Base-by-base conservation (phyloP, 2,888 invertebrate genomes). In the Mythimna impura region DNA sequence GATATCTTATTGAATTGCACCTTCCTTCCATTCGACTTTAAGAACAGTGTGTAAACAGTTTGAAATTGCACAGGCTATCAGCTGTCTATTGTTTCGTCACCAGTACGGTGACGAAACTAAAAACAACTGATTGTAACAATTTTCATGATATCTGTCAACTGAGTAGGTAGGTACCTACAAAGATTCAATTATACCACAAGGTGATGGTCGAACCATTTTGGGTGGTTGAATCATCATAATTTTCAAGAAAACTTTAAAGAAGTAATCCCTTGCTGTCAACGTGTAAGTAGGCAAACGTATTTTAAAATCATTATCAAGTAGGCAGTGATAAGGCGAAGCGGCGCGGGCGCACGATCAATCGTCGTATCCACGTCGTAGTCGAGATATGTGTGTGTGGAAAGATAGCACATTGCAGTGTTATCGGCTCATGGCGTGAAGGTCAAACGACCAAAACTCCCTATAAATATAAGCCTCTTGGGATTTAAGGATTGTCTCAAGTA, bases 241-340 rank as follows among this genome's bases (percentile, higher is more conserved):
- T 52, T 71, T 64, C 25, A 71, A 63, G 66, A 70, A 85, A 57
- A 76, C 72, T 81, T 82, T 82, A 79, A 71, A 80, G 71, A 85
- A 87, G 74, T 92, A 92, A 92, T 91, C 92, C 90, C 79, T 77
- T 89, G 87, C 89, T 93, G 93, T 92, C 93, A 93, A 78, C 85
- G 76, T 76, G 83, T 92, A 91, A 93, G 92, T 92, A 91, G 87
- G 89, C 89, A 92, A 93, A 91, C 91, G 91, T 93, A 93, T 93
- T 95, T 94, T 92, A 93, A 92, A 93, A 93, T 93, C 90, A 94
- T 94, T 94, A 94, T 94, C 94, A 93, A 91, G 91, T 91, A 91
- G 87, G 88, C 85, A 82, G 78, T 85, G 95, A 95, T 95, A 95
- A 95, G 91, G 89, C 76, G 75, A 82, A 80, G 85, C 85, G 87